These are phyloP conservation scores for Polydrusus cervinus DNA, from an alignment of 2,888 invertebrate genomes.

Conservation along the genomic window DNA sequence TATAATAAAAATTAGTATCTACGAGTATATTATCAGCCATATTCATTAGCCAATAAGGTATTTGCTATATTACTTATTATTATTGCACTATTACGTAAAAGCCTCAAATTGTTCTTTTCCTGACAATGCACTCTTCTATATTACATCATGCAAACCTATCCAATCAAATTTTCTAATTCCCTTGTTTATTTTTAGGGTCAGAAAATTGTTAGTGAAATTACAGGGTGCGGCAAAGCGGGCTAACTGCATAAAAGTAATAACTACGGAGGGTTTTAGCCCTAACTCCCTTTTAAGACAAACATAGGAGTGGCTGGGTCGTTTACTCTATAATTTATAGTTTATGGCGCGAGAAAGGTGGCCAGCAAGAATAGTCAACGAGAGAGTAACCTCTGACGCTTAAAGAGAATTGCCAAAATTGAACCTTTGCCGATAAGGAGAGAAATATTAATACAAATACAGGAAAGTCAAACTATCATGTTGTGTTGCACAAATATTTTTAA, in stretches of 20 bases:
- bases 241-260: slow-evolving; percentile 24
- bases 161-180: slow-evolving; percentile 16
- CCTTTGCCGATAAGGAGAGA: no score
- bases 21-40: no score
- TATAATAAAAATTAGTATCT: no score
- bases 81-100: no score
- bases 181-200: slow-evolving; percentile 30
- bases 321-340: slow-evolving; percentile 2
- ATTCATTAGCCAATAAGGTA: no score
- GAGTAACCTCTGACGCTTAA: no score
- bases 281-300: slow-evolving; percentile 10
- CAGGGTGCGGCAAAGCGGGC: slow-evolving; percentile 23
- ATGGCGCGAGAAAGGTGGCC: background rate
- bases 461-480: no score
- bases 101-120: no score
- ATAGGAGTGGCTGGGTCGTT: slow-evolving; percentile 8
- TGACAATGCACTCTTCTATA: background rate
- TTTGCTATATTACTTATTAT: no score
- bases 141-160: slow-evolving; percentile 4
- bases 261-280: background rate
- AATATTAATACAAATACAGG: no score
- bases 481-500: no score
- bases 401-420: no score
- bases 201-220: slow-evolving; percentile 31
- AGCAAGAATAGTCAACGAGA: background rate